Evolutionary conservation across 2,797 vertebrate genomes (phyloP).

Genomic region (Molossus alvarezi): DNA sequence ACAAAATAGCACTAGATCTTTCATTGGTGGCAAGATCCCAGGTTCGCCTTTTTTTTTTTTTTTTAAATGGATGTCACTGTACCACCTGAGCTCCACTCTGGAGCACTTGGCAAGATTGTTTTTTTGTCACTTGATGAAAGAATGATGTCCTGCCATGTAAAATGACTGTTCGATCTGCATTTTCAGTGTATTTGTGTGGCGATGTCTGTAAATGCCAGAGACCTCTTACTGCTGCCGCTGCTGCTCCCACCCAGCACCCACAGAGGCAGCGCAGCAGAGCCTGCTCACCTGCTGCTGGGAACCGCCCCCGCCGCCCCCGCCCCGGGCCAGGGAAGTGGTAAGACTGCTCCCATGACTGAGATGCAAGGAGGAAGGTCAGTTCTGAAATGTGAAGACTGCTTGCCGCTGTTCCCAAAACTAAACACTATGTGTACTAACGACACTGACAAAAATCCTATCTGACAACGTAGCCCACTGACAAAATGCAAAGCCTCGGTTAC

Average conservation of each 20-base stretch:
- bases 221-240: not conserved
- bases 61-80: not conserved
- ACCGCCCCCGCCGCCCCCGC: not conserved
- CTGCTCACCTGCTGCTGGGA: slow-evolving; percentile 77
- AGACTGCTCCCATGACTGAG: not conserved
- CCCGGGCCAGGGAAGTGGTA: not conserved
- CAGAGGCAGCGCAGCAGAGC: slow-evolving; percentile 17
- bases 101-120: not conserved
- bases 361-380: slow-evolving; percentile 76
- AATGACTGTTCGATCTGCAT: not conserved
- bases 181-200: slow-evolving; percentile 96
- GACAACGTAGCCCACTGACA: slow-evolving; percentile 75
- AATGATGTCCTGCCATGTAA: not conserved
- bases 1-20: not conserved
- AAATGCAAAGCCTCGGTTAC: slow-evolving; percentile 78
- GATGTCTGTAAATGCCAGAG: slow-evolving; percentile 92
- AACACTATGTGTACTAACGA: slow-evolving; percentile 80
- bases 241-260: slow-evolving; percentile 79
- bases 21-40: not conserved
- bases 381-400: slow-evolving; percentile 49
- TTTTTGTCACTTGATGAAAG: not conserved
- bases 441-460: not conserved
- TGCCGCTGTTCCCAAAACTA: slow-evolving; percentile 73
- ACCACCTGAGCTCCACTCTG: not conserved
- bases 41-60: not conserved